These are phyloP conservation scores for Dendronephthya gigantea DNA, from an alignment of 64 coral and sea anemone genomes.

Conservation along the genomic window DNA sequence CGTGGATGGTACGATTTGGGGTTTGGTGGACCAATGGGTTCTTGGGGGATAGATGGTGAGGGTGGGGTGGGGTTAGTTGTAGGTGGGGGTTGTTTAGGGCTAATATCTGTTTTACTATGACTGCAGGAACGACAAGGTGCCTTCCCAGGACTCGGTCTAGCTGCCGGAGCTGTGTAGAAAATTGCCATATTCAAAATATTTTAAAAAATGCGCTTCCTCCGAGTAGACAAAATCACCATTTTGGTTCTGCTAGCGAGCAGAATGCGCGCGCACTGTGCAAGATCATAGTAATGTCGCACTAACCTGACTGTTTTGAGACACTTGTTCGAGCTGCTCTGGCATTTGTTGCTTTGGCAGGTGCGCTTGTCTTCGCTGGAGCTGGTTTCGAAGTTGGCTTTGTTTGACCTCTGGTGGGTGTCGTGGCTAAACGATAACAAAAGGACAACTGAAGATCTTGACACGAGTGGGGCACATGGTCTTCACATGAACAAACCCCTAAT, in stretches of 20 bases:
- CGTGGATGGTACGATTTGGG: conserved; percentile 64
- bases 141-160: not conserved
- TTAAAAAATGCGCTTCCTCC: too few species aligned
- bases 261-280: too few species aligned
- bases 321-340: not conserved
- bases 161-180: not conserved
- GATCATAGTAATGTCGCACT: too few species aligned
- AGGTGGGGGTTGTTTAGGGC: not conserved
- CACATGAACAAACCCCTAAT: too few species aligned
- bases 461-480: too few species aligned
- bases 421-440: not conserved
- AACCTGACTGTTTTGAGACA: not conserved
- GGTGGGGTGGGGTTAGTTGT: conserved; percentile 20
- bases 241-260: too few species aligned
- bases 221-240: too few species aligned
- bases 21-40: conserved; percentile 69
- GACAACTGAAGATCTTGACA: not conserved
- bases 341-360: conserved; percentile 25
- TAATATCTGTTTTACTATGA: not conserved
- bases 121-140: not conserved
- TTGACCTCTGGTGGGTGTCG: conserved; percentile 39
- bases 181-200: too few species aligned
- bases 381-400: not conserved
- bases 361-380: conserved; percentile 2
- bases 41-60: conserved; percentile 7